Base-by-base conservation (phyloP, 2,113 vertebrate species). In the Pyxicephalus adspersus region DNA sequence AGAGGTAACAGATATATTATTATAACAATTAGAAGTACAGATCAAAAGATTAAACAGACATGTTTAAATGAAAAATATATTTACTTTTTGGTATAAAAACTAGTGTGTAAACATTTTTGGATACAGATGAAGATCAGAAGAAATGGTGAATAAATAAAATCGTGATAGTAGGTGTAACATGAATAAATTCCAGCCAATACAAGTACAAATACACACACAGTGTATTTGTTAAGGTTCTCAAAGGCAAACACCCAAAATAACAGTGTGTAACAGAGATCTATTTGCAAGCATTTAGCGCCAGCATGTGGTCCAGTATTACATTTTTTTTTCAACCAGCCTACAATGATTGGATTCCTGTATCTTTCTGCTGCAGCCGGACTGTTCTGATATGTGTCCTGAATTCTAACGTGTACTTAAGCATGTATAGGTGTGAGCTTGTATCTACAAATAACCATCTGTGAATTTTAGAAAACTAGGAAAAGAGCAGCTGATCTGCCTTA, bases 231-330 rank as follows among this genome's bases (percentile, higher is more conserved):
- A 74, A 31, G 25, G 20, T 66, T 84, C 83, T 50, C 78, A 81
- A 83, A 81, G 84, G 16, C 63, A 67, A 86, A 83, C 85, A 86
- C 82, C 31, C 81, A 55, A 87, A 88, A 91, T 88, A 86, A 80
- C 85, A 86, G 77, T 83, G 86, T 81, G 22, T 50, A 45, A 71
- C 84, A 84, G 87, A 87, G 84, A 83, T 83, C 81, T 73, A 88
- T 86, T 83, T 87, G 76, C 83, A 82, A 85, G 85, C 70, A 77
- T 64, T 83, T 83, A 78, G 83, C 64, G 83, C 50, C 88, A 91
- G 89, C 87, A 87, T 88, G 89, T 78, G 89, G 86, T 87, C 85
- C 74, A 83, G 83, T 76, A 86, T 84, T 85, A 86, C 74, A 89
- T 87, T 84, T 88, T 87, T 84, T 88, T 83, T 86, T 84, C 71